phyloP scores from a whole-genome alignment of 2,113 vertebrate species.

The Aplodontia rufa region DNA sequence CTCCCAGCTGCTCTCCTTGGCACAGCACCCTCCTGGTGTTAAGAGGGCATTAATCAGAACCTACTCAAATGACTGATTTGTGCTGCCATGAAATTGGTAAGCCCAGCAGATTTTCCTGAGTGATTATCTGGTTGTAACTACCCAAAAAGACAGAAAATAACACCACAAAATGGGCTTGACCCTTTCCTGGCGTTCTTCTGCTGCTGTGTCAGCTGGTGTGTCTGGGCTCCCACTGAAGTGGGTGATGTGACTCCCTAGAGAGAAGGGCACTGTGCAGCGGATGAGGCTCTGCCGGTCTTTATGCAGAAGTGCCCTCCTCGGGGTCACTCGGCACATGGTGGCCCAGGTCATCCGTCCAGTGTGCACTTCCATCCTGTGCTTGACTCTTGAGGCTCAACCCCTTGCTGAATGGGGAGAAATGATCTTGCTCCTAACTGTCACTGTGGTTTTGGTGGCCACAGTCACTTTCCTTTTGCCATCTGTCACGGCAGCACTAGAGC shows the following conservation, averaged over 20 bases:
- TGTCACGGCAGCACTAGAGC: neutral
- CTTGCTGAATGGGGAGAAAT: neutral
- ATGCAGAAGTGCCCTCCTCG: neutral
- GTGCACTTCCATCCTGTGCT: neutral
- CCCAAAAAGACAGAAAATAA: neutral
- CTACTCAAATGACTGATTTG: conserved; percentile 3
- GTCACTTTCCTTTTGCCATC: neutral
- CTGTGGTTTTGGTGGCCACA: neutral
- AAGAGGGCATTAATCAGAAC: conserved; percentile 16
- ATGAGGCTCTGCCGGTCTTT: neutral
- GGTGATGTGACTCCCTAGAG: neutral
- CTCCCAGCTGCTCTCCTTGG: neutral
- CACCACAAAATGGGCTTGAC: neutral
- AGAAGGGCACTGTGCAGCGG: neutral
- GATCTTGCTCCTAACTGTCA: neutral
- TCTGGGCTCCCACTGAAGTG: neutral
- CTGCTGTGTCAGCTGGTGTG: neutral
- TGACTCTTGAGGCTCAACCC: neutral
- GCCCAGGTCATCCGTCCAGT: neutral
- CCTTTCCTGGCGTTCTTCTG: neutral
- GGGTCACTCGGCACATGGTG: neutral
- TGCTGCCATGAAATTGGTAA: conserved; percentile 40
- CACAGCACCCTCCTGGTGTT: neutral
- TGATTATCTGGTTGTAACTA: conserved; percentile 18
- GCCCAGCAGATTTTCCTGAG: conserved; percentile 27